phyloP scores from a whole-genome alignment of 2,888 invertebrate genomes.

The Ectemnius continuus region DNA sequence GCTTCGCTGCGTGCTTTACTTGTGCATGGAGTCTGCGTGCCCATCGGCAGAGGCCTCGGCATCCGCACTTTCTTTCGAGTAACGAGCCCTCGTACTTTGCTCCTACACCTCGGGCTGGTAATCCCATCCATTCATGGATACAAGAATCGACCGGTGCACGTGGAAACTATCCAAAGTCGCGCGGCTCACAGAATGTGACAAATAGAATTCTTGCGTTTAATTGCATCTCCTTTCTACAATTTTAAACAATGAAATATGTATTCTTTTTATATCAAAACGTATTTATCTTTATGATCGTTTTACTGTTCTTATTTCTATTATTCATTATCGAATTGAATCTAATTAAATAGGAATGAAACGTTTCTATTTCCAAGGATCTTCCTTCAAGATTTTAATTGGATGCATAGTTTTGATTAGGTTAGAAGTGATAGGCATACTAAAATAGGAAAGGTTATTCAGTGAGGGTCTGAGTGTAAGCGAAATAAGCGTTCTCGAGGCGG shows the following conservation, averaged over 20 bases:
- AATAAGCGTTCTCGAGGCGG: neutral
- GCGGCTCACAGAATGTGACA: too few relatives aligned
- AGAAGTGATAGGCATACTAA: neutral
- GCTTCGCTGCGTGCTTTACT: conserved; percentile 38
- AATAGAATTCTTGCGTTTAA: too few relatives aligned
- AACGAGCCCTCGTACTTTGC: conserved; percentile 47
- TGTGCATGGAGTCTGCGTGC: conserved; percentile 47
- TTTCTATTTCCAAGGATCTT: too few relatives aligned
- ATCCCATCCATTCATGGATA: conserved; percentile 37
- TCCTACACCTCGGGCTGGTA: conserved; percentile 15
- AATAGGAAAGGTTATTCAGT: neutral
- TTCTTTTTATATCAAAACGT: too few relatives aligned
- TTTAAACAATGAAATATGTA: too few relatives aligned
- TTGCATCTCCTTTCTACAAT: too few relatives aligned
- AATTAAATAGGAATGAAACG: too few relatives aligned
- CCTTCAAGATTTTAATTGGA: too few relatives aligned
- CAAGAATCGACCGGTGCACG: neutral
- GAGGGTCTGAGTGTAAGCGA: neutral
- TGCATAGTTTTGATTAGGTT: too few relatives aligned
- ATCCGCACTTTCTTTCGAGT: conserved; percentile 21
- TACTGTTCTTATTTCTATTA: too few relatives aligned
- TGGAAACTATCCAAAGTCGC: neutral
- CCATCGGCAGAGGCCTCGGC: conserved; percentile 4
- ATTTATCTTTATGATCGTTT: too few relatives aligned
- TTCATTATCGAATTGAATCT: too few relatives aligned